phyloP scores from a whole-genome alignment of 2,797 vertebrate species.

The Periparus ater region DNA sequence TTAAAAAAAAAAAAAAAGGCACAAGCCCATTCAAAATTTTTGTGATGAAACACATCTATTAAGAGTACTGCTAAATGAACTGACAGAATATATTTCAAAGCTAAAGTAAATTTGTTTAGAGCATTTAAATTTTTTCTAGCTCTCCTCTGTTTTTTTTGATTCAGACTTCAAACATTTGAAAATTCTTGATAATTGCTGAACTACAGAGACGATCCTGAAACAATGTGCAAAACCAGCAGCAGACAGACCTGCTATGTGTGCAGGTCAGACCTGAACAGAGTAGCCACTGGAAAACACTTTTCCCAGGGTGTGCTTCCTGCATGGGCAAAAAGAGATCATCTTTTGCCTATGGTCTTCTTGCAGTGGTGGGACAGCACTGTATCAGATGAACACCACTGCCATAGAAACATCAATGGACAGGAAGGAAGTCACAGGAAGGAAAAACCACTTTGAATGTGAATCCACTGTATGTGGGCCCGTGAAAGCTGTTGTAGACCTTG shows the following conservation, averaged over 20 bases:
- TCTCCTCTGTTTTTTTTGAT: neutral
- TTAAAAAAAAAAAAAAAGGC: neutral
- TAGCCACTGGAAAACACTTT: neutral
- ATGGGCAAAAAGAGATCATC: neutral
- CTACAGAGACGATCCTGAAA: neutral
- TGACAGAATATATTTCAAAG: neutral
- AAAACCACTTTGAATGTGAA: neutral
- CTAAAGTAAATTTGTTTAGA: neutral
- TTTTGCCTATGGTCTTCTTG: neutral
- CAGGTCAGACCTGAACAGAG: neutral
- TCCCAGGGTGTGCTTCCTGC: neutral
- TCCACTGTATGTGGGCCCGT: neutral
- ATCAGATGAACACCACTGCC: neutral
- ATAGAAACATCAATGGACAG: neutral
- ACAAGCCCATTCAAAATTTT: neutral
- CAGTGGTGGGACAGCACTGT: neutral
- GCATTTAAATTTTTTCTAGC: neutral
- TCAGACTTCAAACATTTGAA: neutral
- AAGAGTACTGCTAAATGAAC: neutral
- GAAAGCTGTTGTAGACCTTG: neutral
- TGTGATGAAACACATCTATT: neutral
- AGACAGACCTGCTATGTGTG: neutral
- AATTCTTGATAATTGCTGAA: neutral
- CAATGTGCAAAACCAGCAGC: neutral
- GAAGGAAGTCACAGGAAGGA: neutral